phyloP scores from a whole-genome alignment of 2,113 vertebrate species.

The Dipodomys merriami region DNA sequence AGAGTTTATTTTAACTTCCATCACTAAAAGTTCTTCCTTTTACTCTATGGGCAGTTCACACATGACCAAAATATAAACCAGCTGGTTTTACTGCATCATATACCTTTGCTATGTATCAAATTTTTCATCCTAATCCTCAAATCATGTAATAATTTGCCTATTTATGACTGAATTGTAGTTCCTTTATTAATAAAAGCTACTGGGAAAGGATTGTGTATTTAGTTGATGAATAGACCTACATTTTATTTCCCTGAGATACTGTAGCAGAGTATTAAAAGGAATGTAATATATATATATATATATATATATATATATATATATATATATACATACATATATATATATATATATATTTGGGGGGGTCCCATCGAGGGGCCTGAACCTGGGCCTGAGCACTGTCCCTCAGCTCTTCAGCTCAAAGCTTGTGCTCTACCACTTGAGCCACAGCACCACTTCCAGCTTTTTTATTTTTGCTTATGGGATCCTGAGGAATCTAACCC shows the following conservation, averaged over 20 bases:
- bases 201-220: constrained; percentile 83
- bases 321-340: no score
- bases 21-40: constrained; percentile 36
- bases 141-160: constrained; percentile 83
- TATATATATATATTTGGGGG: no score
- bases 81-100: constrained; percentile 74
- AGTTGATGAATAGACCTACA: constrained; percentile 83
- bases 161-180: constrained; percentile 87
- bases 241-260: constrained; percentile 86
- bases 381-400: no score
- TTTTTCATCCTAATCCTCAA: constrained; percentile 81
- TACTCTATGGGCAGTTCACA: constrained; percentile 59
- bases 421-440: no score
- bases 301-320: no score
- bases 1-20: neutral
- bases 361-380: no score
- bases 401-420: no score
- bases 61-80: constrained; percentile 55
- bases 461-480: no score
- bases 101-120: constrained; percentile 80
- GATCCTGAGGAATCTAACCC: no score
- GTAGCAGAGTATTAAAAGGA: constrained; percentile 90
- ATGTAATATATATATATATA: no score
- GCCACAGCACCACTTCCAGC: no score
- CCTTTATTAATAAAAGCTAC: constrained; percentile 86